phyloP scores from a whole-genome alignment of 2,888 invertebrate genomes.

The Lasioglossum pauxillum region DNA sequence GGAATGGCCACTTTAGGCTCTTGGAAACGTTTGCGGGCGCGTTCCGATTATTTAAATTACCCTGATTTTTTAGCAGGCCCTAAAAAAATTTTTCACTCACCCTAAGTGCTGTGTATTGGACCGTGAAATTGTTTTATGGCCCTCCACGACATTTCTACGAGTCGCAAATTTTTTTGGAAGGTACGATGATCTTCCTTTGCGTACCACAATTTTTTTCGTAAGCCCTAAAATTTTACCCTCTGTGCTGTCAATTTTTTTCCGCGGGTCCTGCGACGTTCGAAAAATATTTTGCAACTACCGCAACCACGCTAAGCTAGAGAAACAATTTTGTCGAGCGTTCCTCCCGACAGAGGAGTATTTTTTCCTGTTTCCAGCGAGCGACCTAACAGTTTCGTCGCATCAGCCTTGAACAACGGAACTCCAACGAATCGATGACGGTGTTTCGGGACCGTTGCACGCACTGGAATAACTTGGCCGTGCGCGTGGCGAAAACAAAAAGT shows the following conservation, averaged over 20 bases:
- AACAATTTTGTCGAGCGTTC: neutral
- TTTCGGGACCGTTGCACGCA: conserved; percentile 17
- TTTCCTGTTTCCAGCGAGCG: neutral
- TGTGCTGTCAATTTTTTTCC: neutral
- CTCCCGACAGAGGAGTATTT: neutral
- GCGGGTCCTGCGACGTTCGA: neutral
- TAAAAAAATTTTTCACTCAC: no score
- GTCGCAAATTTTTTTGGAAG: no score
- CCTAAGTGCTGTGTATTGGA: neutral
- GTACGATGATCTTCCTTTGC: neutral
- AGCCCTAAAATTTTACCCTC: no score
- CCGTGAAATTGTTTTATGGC: no score
- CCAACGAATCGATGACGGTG: conserved; percentile 10
- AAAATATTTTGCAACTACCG: neutral
- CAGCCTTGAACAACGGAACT: neutral
- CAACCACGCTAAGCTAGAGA: neutral
- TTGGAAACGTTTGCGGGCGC: neutral
- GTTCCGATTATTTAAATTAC: neutral
- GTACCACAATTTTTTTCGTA: neutral
- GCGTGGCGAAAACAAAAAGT: neutral
- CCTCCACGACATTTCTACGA: neutral
- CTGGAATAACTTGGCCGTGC: neutral
- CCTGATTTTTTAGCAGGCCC: neutral
- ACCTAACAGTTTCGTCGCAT: neutral
- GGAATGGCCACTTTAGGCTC: neutral